phyloP scores from a whole-genome alignment of 2,797 vertebrate species.

The Chaetophractus vellerosus region DNA sequence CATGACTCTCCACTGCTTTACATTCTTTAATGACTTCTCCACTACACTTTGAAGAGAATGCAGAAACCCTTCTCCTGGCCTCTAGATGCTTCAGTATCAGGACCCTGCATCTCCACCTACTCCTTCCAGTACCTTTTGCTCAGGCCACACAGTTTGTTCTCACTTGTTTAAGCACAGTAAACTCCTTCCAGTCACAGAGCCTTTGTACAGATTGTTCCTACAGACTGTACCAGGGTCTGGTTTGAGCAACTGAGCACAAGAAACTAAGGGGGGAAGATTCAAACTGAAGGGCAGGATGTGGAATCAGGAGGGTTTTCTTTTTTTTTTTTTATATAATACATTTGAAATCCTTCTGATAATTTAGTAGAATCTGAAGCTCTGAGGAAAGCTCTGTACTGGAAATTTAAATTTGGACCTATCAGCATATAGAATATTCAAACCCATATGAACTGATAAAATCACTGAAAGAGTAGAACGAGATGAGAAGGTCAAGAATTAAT shows the following conservation, averaged over 20 bases:
- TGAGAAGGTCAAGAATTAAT: not conserved
- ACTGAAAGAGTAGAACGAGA: not conserved
- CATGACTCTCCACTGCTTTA: not conserved
- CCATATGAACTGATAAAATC: constrained; percentile 31
- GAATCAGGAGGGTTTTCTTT: not conserved
- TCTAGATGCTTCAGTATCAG: not conserved
- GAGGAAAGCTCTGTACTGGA: not conserved
- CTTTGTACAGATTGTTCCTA: not conserved
- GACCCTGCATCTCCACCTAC: not conserved
- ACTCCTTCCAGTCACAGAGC: not conserved
- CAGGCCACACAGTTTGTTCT: not conserved
- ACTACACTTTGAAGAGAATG: not conserved
- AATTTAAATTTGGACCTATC: constrained; percentile 31
- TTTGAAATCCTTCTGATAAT: constrained; percentile 12
- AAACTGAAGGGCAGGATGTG: not conserved
- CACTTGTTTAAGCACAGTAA: not conserved
- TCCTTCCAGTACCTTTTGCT: too few species aligned
- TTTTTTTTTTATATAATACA: not conserved
- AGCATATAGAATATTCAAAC: not conserved
- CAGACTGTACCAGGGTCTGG: not conserved
- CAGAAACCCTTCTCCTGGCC: not conserved
- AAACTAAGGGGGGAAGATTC: not conserved
- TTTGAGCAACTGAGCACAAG: not conserved
- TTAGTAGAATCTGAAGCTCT: not conserved
- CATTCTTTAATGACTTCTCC: not conserved